These are phyloP conservation scores for Platynereis dumerilii DNA, from an alignment of 2,888 invertebrate species.

Conservation along the genomic window DNA sequence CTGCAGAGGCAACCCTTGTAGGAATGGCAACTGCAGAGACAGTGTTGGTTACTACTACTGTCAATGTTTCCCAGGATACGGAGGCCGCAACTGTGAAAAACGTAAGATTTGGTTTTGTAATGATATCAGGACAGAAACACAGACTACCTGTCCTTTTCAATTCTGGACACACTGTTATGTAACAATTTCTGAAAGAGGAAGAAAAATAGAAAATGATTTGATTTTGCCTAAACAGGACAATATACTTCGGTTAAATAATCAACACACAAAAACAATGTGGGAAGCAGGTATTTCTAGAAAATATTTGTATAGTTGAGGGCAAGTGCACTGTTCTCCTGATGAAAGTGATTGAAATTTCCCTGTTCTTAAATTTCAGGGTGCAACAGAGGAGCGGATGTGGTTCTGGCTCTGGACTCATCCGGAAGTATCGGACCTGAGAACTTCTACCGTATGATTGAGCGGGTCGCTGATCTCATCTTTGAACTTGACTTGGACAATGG, in stretches of 20 bases:
- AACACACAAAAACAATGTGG: too few relatives aligned
- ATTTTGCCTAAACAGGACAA: too few relatives aligned
- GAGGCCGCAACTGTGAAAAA: background rate
- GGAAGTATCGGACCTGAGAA: conserved; percentile 18
- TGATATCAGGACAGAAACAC: too few relatives aligned
- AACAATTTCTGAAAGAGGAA: too few relatives aligned
- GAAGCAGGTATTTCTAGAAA: too few relatives aligned
- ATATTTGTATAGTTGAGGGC: too few relatives aligned
- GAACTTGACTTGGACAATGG: conserved; percentile 19
- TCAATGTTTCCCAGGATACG: conserved; percentile 4
- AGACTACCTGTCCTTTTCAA: too few relatives aligned
- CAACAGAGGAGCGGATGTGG: conserved; percentile 21
- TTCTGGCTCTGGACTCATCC: conserved; percentile 26
- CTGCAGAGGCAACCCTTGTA: background rate
- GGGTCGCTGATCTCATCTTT: conserved; percentile 19
- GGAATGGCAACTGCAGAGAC: conserved; percentile 1
- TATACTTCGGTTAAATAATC: too few relatives aligned
- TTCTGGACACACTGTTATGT: too few relatives aligned
- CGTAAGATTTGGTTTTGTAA: background rate
- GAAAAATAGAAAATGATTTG: too few relatives aligned
- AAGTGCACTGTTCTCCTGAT: too few relatives aligned
- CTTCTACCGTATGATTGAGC: conserved; percentile 24
- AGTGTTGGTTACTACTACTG: background rate
- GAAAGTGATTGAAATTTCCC: too few relatives aligned
- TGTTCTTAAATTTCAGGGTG: conserved; percentile 17